Evolutionary conservation across 2,797 vertebrate species (phyloP).

Genomic region (Nasua narica): DNA sequence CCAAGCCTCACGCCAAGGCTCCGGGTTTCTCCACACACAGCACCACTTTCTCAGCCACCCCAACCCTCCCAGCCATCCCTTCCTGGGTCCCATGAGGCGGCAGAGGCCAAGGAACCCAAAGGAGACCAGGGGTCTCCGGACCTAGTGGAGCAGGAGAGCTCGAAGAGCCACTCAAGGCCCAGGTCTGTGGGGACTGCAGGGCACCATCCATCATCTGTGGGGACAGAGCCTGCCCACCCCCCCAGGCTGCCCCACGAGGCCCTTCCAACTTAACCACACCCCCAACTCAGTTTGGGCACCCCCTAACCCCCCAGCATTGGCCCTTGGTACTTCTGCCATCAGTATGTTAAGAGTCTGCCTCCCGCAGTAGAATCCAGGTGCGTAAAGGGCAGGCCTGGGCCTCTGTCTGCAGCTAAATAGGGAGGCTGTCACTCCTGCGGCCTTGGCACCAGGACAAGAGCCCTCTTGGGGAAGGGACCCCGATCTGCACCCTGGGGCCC

Average conservation of each 20-base stretch:
- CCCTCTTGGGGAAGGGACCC: too few relatives aligned
- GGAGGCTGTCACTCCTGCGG: neutral
- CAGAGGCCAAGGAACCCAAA: neutral
- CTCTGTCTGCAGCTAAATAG: neutral
- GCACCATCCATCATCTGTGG: neutral
- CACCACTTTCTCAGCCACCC: neutral
- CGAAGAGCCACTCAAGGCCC: neutral
- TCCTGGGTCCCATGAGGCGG: neutral
- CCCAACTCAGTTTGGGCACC: neutral
- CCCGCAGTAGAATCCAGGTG: rapidly evolving
- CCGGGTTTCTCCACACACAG: rapidly evolving
- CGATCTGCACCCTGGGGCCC: neutral
- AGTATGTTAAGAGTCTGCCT: rapidly evolving
- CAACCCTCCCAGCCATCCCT: neutral
- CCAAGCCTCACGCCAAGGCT: neutral
- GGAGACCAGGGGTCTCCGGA: neutral
- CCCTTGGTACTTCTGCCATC: rapidly evolving
- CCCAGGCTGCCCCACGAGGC: neutral
- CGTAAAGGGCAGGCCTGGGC: too few relatives aligned
- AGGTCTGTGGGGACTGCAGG: neutral
- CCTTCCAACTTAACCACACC: neutral
- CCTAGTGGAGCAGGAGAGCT: neutral
- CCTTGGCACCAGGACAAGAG: neutral
- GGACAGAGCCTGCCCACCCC: neutral
- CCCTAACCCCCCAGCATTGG: neutral